Evolutionary conservation across 1,140 invertebrate genomes (phyloP), one percentile per base, ranked within the genome.

Genomic region (Drusus annulatus): DNA sequence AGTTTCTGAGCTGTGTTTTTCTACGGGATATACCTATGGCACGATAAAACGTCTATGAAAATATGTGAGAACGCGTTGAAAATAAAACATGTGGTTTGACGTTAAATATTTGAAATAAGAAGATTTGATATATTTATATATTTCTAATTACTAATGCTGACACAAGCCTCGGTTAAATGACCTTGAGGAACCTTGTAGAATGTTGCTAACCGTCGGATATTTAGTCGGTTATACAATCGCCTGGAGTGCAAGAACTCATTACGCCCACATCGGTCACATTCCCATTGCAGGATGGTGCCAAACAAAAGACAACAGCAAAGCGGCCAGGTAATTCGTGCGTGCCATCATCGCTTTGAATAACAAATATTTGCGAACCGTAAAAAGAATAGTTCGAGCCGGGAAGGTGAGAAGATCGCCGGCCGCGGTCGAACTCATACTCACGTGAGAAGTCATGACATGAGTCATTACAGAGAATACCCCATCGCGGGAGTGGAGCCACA

Each of bases 311-410:
- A 60, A 60, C 36, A 36, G 36, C 36, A 45, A 10, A 45, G 36
- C 36, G 36, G 36, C 36, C 56, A 60, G 56, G 5, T 15, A 60
- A 60, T 60, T 60, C n/a, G 56, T 60, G 19, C 23, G 56, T 60
- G 23, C 56, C 56, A 17, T 60, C 56, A 60, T 23, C 3, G 56
- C 56, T 7, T 60, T 60, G 56, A 60, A 60, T 60, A 60, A 17
- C 56, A 60, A 60, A 60, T 60, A 60, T 60, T 58, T 60, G 56
- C 56, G 56, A 17, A 60, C 56, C 23, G 17, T 23, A 21, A 19
- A 60, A 60, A 60, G 1, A 60, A 60, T 60, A 60, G 17, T 60
- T 19, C n/a, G n/a, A n/a, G n/a, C n/a, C n/a, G 17, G 56, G 23
- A 19, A n/a, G 10, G 56, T n/a, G 56, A 60, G 54, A 56, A 60